Evolutionary conservation across 2,888 invertebrate genomes (phyloP), one percentile per base, ranked within the genome.

Genomic region (Pycnomerus fuliginosus): DNA sequence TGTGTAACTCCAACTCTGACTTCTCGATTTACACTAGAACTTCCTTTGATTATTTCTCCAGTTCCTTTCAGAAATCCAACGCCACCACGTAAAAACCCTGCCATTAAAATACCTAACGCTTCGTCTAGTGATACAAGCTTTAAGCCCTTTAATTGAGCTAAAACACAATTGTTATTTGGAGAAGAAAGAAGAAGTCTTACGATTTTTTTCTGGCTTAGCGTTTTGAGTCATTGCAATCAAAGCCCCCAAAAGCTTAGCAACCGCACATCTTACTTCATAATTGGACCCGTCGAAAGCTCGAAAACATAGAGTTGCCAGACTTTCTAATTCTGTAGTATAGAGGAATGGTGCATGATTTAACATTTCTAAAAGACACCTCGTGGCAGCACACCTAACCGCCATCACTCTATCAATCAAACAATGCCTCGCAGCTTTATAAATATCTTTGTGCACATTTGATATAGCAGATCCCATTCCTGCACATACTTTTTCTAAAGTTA

Each of bases 1-100:
- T 98, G 93, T 2, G 98, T 96, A 0, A 99, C 92, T 45, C 98
- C 98, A 43, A 99, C 95, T 54, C 98, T 80, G 39, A 98, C 91
- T 78, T 99, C 98, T 50, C 95, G 78, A 70, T 94, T 95, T 0
- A 97, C 90, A 4, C 90, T 88, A 0, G 91, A 90, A 53, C 89
- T 89, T 2, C 95, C 94, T 74, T 96, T 96, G 55, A 97, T 96
- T 67, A 96, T 95, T 74, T 97, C 96, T 1, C 88, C 88, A 8
- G 89, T 87, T 12, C 92, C 92, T 73, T 96, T 96, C 14, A 97
- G 75, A 69, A 97, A 96, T 1, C 94, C 90, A 1, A 87, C 90
- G 8, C 97, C 96, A 0, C 98, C 97, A 46, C 94, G 79, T 2
- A 98, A 73, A 74, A 98, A 98, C 5, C 96, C 98, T 0, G 91